Evolutionary conservation across 2,113 vertebrate species (phyloP).

Genomic region (Castor canadensis): DNA sequence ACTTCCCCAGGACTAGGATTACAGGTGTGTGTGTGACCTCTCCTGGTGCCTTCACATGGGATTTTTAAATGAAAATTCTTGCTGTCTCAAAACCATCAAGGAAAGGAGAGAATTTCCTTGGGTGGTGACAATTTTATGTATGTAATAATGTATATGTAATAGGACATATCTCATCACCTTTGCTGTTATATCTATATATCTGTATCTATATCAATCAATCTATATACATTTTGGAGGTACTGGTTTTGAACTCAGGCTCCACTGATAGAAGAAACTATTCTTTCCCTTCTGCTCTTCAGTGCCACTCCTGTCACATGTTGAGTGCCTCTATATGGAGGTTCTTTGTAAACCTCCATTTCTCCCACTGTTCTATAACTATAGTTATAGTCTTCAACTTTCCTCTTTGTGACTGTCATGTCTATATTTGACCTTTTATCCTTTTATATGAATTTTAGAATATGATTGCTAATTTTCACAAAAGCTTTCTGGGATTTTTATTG

Average conservation of each 20-base stretch:
- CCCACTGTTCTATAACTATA: neutral
- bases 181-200: too few relatives aligned
- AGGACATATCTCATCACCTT: neutral
- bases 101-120: neutral
- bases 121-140: too few relatives aligned
- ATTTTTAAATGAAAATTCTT: neutral
- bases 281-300: neutral
- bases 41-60: too few relatives aligned
- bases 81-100: neutral
- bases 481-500: neutral
- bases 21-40: too few relatives aligned
- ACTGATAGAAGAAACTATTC: neutral
- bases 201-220: too few relatives aligned
- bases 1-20: too few relatives aligned
- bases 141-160: neutral
- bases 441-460: neutral
- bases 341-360: neutral
- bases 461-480: neutral
- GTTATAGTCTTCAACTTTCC: neutral
- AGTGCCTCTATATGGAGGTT: neutral
- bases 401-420: neutral
- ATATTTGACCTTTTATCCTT: neutral
- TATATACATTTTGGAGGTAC: too few relatives aligned
- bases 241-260: too few relatives aligned
- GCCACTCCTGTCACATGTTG: neutral